Base-by-base conservation (phyloP, 1,140 invertebrate genomes). In the Leptonema lineaticorne region DNA sequence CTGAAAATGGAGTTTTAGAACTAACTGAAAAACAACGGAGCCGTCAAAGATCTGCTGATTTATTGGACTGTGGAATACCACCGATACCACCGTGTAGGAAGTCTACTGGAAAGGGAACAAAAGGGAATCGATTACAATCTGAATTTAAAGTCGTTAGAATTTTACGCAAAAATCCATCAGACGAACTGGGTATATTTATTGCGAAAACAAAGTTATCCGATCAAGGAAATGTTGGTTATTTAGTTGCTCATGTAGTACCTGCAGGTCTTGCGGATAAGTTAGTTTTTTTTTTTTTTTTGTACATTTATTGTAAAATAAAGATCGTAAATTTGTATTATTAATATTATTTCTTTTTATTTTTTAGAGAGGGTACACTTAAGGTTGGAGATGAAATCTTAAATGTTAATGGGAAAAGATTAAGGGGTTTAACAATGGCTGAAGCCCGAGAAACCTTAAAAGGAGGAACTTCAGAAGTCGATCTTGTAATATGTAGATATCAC, bases 181-280 rank as follows among this genome's bases (percentile, higher is more conserved):
- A 91, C 74, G 91, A 91, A 77, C 77, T 95, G 16, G 93, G 93
- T 1, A 92, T 95, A 73, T 91, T 92, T 74, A 93, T 95, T 60
- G 90, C 91, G 1, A 92, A 92, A 76, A 89, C 88, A 1, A 86
- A 85, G 72, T 82, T 86, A 29, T 80, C 85, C 1, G 85, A 86
- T 63, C 86, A 90, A 74, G 87, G 87, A 9, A 84, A 82, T 73
- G 84, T 89, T 14, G 91, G 91, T 9, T 94, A 92, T 77, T 84
- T 93, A 72, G 90, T 95, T 2, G 91, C 91, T n/a, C 89, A 92
- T 74, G 88, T 94, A 2, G 89, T 92, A 26, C 88, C 89, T 16
- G 87, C 87, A 59, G 90, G 92, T 63, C 78, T 93, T 67, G 92
- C 92, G 6, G 85, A 91, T 74, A 90, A 87, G 90, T 91, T 78